phyloP scores from a whole-genome alignment of 2,113 vertebrate genomes.

The Oncorhynchus mykiss region DNA sequence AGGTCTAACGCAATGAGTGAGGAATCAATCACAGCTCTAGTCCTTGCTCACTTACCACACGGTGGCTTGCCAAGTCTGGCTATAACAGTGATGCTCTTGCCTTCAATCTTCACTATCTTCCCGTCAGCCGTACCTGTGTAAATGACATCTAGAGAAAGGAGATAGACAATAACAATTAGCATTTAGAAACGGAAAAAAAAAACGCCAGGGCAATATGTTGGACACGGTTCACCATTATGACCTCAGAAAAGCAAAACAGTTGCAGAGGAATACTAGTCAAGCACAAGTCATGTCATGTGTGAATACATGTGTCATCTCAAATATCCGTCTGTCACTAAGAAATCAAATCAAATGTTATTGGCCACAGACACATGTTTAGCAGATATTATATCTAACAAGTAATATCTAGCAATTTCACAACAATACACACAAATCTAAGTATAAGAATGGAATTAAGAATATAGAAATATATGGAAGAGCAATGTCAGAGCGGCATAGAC shows the following conservation, averaged over 20 bases:
- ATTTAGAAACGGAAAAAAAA: neutral
- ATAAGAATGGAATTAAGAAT: too few species aligned
- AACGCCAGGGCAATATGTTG: neutral
- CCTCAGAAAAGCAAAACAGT: neutral
- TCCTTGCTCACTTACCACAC: constrained; percentile 80
- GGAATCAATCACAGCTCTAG: neutral
- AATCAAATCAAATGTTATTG: too few species aligned
- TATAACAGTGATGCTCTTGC: constrained; percentile 79
- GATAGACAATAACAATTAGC: constrained; percentile 3
- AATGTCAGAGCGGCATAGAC: too few species aligned
- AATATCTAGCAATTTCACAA: too few species aligned
- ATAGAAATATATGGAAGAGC: too few species aligned
- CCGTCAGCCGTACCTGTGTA: constrained; percentile 93
- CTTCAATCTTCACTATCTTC: constrained; percentile 86
- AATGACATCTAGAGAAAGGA: constrained; percentile 81
- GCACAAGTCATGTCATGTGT: neutral
- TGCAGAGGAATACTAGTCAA: neutral
- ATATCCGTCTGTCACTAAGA: too few species aligned
- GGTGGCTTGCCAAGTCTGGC: constrained; percentile 83
- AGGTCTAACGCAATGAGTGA: neutral
- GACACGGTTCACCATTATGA: neutral
- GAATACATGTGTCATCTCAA: neutral
- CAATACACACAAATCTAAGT: too few species aligned
- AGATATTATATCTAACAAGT: too few species aligned
- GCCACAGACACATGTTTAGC: too few species aligned